Evolutionary conservation across 2,797 vertebrate genomes (phyloP), one percentile per base, ranked within the genome.

Genomic region (Hydrophis major): DNA sequence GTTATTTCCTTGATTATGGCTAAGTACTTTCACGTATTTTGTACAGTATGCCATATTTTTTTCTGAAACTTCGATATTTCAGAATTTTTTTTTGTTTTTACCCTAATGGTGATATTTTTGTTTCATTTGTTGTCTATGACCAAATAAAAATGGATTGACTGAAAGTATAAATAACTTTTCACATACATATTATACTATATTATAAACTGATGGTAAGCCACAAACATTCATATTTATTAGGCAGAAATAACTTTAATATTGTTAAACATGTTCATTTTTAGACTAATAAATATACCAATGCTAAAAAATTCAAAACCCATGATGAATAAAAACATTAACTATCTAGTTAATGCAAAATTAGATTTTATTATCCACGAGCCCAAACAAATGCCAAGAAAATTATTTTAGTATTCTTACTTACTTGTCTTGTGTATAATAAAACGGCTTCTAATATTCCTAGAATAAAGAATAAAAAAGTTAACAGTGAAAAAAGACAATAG

Each of bases 361-460:
- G 2, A 13, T 28, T 94, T 93, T 74, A 3, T 60, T 63, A 53
- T 95, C 66, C 14, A 88, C 0, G 3, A 83, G 3, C 8, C 86
- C 88, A 91, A 88, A 60, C n/a, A 28, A 93, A 86, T 16, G 42
- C 20, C 37, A 83, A 83, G 37, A 83, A 83, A 47, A 83, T 83
- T 83, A 83, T 20, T 83, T 83, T 47, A 91, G 2, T 3, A 94
- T 88, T 37, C 60, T 94, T 47, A 97, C 60, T 94, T 47, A 97
- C 98, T 97, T 92, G 56, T 93, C 94, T 90, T 96, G 60, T 60
- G 96, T 95, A 93, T 96, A 1, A 94, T 61, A 91, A 87, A 61
- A 25, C 96, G 96, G n/a, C 97, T 96, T 95, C 95, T 94, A 47
- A 32, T 50, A 92, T 93, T 96, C 95, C 97, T 98, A 94, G 93